Percentiles rank a stretch among this genome's conserved stretches.
Evolutionary conservation across 2,888 invertebrate species (phyloP).

Genomic region (Macrosiphum euphorbiae): DNA sequence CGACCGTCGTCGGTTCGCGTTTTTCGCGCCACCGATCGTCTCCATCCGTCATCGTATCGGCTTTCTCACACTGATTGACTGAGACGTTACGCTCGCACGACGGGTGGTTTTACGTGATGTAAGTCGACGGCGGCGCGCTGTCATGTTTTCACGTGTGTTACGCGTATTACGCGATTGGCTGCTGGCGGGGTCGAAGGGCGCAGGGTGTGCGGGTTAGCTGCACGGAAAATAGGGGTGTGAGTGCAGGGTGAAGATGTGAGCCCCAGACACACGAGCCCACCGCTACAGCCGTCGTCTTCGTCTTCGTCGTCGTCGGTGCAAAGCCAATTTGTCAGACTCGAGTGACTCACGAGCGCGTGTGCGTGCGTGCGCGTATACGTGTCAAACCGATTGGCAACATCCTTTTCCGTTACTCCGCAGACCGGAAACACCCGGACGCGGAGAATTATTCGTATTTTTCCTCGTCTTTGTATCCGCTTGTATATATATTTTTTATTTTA

Average conservation of each 20-base stretch:
- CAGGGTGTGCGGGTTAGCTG: neutral
- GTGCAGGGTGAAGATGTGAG: neutral
- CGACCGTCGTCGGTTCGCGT: neutral
- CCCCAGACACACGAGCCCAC: neutral
- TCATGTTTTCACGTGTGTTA: conserved; percentile 38
- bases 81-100: neutral
- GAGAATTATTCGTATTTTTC: conserved; percentile 22
- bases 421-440: conserved; percentile 33
- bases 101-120: neutral
- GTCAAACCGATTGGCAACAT: conserved; percentile 51
- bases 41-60: conserved; percentile 21
- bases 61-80: conserved; percentile 36
- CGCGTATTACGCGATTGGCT: neutral
- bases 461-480: conserved; percentile 13
- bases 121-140: neutral
- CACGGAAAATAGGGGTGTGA: neutral
- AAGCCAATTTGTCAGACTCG: conserved; percentile 54
- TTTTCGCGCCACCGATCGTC: conserved; percentile 15
- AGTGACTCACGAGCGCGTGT: neutral
- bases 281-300: neutral
- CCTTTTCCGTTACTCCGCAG: conserved; percentile 43
- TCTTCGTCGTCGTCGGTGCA: neutral
- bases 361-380: neutral
- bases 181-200: neutral
- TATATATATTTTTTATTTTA: neutral